Percentiles rank a stretch among this genome's conserved stretches.
Evolutionary conservation across 37 sponge, comb jelly and placozoan genomes (phyloP).

Genomic region (Crambe crambe): DNA sequence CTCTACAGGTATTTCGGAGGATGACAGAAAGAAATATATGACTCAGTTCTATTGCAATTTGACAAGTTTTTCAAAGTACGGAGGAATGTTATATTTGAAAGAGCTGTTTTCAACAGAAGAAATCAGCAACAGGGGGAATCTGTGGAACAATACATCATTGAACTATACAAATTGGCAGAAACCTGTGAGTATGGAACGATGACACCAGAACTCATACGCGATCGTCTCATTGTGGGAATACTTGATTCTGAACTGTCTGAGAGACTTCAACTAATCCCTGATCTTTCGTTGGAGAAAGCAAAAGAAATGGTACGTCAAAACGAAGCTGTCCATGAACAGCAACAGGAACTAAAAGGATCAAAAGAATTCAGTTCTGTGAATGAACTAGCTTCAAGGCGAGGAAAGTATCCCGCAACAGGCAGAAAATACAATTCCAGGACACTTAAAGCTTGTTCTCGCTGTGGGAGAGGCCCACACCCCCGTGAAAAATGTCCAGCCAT

Average conservation of each 20-base stretch:
- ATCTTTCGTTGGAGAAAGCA: conserved; percentile 20
- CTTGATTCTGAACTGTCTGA: neutral
- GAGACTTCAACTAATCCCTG: conserved; percentile 14
- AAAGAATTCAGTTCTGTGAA: neutral
- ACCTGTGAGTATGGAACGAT: conserved; percentile 1
- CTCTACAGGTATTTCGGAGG: neutral
- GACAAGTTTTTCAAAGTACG: conserved; percentile 12
- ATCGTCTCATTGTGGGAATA: neutral
- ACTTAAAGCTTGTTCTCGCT: neutral
- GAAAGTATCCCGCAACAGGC: neutral
- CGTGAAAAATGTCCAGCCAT: neutral
- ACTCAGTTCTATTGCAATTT: neutral
- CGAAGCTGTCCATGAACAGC: conserved; percentile 24
- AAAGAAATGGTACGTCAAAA: conserved; percentile 1
- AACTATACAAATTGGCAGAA: conserved; percentile 9
- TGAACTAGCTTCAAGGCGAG: neutral
- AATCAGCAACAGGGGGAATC: neutral
- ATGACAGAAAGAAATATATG: neutral
- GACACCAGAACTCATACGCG: conserved; percentile 4
- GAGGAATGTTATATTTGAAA: conserved; percentile 13
- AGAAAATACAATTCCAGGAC: neutral
- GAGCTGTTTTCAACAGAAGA: conserved; percentile 11
- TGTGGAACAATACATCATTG: conserved; percentile 18
- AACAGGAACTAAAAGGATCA: neutral
- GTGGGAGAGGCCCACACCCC: neutral